These are phyloP conservation scores for Melanostoma mellinum DNA, from an alignment of 2,888 invertebrate species.

Conservation along the genomic window DNA sequence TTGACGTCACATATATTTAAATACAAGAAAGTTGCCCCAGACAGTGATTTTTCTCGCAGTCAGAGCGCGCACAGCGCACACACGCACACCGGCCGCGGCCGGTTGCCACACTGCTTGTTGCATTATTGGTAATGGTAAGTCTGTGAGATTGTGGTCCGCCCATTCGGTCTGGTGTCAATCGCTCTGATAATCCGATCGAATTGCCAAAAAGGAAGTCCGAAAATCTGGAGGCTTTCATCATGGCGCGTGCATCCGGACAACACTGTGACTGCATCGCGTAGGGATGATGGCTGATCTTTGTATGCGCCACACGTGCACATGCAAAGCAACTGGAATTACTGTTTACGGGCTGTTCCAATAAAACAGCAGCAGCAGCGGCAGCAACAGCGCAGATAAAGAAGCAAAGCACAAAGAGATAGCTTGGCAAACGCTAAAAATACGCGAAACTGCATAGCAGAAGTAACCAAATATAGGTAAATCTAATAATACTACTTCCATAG, in stretches of 20 bases:
- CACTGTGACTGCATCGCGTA: conserved; percentile 44
- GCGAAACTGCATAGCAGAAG: conserved; percentile 44
- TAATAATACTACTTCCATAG: conserved; percentile 61
- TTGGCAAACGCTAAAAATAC: conserved; percentile 52
- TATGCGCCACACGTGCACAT: conserved; percentile 61
- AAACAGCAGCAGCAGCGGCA: conserved; percentile 17
- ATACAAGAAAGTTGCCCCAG: conserved; percentile 62
- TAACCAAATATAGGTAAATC: conserved; percentile 72
- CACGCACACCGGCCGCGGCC: too few species aligned
- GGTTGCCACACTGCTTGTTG: background rate
- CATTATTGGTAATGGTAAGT: conserved; percentile 11
- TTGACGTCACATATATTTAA: conserved; percentile 51
- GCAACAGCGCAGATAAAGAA: conserved; percentile 25
- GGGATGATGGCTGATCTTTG: conserved; percentile 47
- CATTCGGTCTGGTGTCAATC: conserved; percentile 50
- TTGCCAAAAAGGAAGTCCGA: conserved; percentile 65
- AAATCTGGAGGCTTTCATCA: conserved; percentile 65
- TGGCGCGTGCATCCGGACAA: conserved; percentile 63
- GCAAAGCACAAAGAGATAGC: conserved; percentile 39
- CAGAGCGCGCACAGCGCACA: too few species aligned
- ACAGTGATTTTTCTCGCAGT: conserved; percentile 22
- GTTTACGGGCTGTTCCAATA: conserved; percentile 28
- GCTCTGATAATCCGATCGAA: conserved; percentile 29
- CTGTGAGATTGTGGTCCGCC: conserved; percentile 43
- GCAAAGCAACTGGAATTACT: conserved; percentile 60